Evolutionary conservation across 2,797 vertebrate genomes (phyloP).

Genomic region (Enteromius unitaeniatus): DNA sequence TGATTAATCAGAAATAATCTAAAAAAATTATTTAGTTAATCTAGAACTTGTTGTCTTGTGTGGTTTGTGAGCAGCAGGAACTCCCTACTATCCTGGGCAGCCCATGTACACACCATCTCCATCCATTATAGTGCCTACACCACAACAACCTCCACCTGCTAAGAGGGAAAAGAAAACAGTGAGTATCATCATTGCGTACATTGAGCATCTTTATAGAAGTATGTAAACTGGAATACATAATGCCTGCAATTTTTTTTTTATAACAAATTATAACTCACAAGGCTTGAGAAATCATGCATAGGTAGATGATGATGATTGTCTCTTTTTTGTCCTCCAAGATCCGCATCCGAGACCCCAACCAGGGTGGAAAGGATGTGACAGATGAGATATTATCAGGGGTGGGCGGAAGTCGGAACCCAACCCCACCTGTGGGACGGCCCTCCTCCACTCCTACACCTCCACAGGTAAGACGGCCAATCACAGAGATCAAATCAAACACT

Average conservation of each 20-base stretch:
- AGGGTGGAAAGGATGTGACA: constrained; percentile 97
- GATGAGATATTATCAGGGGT: constrained; percentile 95
- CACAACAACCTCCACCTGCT: constrained; percentile 92
- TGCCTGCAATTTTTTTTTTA: not conserved
- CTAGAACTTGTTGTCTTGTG: not conserved
- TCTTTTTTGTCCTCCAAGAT: constrained; percentile 83
- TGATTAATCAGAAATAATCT: not conserved
- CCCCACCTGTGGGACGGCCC: constrained; percentile 82
- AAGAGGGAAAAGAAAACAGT: constrained; percentile 99
- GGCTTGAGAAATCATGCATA: not conserved
- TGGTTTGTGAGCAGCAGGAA: constrained; percentile 74
- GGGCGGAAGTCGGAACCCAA: constrained; percentile 75
- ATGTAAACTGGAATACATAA: not conserved
- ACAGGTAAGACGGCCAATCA: constrained; percentile 82
- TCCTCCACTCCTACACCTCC: constrained; percentile 92
- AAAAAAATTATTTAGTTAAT: not conserved
- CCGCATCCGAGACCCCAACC: constrained; percentile 98
- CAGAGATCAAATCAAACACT: not conserved
- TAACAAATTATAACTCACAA: not conserved
- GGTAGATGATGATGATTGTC: not conserved
- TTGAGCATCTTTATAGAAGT: not conserved
- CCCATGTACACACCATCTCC: constrained; percentile 90
- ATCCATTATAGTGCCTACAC: constrained; percentile 98
- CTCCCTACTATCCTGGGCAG: constrained; percentile 91
- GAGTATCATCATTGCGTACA: constrained; percentile 64